Conservation (phyloP, 2,113 vertebrate genomes). For the Muscicapa adusta region DNA sequence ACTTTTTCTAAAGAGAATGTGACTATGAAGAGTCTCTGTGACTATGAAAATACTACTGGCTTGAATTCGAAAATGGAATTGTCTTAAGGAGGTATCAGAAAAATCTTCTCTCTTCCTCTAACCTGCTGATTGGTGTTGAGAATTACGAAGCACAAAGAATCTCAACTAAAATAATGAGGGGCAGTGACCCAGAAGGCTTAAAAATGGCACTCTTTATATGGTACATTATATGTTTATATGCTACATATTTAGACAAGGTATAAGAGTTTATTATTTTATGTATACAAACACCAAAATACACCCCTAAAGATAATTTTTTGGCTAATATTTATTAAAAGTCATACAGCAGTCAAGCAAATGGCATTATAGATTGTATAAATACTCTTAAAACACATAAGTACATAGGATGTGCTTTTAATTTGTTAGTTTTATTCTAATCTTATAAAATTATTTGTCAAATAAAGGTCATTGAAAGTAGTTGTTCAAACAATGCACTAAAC, state of each 20-base stretch:
- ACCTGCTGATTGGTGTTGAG: not conserved
- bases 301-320: not conserved
- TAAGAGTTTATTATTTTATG: not conserved
- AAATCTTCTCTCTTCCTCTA: not conserved
- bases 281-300: not conserved
- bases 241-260: not conserved
- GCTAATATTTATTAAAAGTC: not conserved
- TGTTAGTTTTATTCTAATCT: not conserved
- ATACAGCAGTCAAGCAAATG: not conserved
- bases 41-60: not conserved
- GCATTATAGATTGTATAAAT: not conserved
- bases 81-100: not conserved
- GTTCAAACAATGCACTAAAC: not conserved
- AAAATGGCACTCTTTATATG: not conserved
- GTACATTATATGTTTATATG: not conserved
- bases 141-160: not conserved
- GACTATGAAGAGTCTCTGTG: not conserved
- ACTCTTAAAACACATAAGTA: not conserved
- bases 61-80: not conserved
- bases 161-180: not conserved
- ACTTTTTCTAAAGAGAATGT: not conserved
- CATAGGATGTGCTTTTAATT: not conserved
- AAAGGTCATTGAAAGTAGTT: not conserved
- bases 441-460: not conserved
- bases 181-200: not conserved